Evolutionary conservation across 2,113 vertebrate genomes (phyloP).

Genomic region (Catharus bicknelli): DNA sequence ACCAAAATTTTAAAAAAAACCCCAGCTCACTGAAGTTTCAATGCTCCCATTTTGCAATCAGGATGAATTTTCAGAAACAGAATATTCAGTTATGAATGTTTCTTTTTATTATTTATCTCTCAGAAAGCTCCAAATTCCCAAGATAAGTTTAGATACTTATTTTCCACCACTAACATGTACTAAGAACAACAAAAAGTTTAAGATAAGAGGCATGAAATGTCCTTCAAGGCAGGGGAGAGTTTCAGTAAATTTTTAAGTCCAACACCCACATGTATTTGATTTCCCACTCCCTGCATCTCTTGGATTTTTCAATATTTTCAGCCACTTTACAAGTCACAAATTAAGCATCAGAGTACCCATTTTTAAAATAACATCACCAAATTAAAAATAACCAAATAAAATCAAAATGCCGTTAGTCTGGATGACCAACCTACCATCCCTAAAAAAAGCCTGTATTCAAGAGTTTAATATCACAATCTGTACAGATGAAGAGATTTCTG

Average conservation of each 20-base stretch:
- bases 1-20: background rate
- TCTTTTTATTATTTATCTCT: background rate
- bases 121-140: background rate
- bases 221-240: background rate
- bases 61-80: background rate
- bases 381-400: background rate
- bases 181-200: background rate
- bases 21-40: background rate
- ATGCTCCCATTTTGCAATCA: background rate
- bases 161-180: background rate
- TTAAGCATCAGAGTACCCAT: background rate
- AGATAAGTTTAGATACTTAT: background rate
- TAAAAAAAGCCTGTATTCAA: background rate
- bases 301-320: background rate
- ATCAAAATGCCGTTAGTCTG: background rate
- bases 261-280: background rate
- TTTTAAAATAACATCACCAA: background rate
- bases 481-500: background rate
- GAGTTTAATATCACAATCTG: accelerated
- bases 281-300: background rate
- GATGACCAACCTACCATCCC: background rate
- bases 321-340: background rate
- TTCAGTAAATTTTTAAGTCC: background rate
- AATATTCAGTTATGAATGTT: background rate
- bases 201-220: background rate